Evolutionary conservation across 2,113 vertebrate genomes (phyloP), one percentile per base, ranked within the genome.

Genomic region (Bujurquina vittata): DNA sequence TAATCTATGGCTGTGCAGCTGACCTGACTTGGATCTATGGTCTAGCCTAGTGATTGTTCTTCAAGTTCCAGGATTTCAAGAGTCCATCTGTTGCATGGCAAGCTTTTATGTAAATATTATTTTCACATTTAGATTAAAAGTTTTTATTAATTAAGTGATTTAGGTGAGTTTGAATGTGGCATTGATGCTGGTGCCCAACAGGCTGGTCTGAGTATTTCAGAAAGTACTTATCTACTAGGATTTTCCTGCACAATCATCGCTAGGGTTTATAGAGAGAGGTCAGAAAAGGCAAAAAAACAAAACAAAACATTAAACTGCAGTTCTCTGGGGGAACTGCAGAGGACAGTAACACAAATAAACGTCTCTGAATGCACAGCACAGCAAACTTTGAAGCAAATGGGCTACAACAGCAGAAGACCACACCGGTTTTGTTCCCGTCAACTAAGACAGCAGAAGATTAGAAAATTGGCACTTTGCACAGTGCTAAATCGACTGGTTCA

Each of bases 1-100:
- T 43, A 88, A 91, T 91, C 90, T 85, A 86, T 87, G 87, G 81
- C 79, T 46, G 83, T 81, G 86, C 84, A 80, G 84, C 87, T 77
- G 79, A 85, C 81, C 63, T n/a, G 58, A 81, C 78, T 59, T 76
- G 31, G 59, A 72, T 84, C 33, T 52, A 7, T 15, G 22, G 22
- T 14, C 23, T 1, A 72, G 17, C 1, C 10, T 62, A 26, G 62
- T 89, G 78, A 84, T 61, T 79, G 60, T 67, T 63, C 26, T 54
- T 60, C 26, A 23, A 78, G 79, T 80, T 78, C 29, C 76, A n/a
- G 49, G 11, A 40, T 86, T 81, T 26, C 54, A 23, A n/a, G 54
- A 79, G 58, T 72, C 40, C 43, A 52, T 72, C 65, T 52, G 65
- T 52, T 52, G 29, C 29, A 52, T 23, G 23, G 22, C 1, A 72